phyloP scores from a whole-genome alignment of 2,888 invertebrate genomes.

The Pandemis cinnamomeana region DNA sequence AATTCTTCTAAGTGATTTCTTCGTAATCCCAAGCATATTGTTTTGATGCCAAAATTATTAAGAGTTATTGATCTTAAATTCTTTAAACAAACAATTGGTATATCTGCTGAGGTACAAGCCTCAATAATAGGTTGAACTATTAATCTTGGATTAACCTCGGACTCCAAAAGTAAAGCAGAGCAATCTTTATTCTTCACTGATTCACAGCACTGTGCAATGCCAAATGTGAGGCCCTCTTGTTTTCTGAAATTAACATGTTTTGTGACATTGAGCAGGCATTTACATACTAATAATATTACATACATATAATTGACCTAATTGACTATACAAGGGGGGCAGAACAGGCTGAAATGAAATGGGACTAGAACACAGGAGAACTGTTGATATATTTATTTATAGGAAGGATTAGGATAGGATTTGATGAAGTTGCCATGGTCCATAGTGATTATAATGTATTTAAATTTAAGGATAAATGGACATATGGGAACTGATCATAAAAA shows the following conservation, averaged over 20 bases:
- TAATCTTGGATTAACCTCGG: conserved; percentile 67
- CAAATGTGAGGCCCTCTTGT: conserved; percentile 71
- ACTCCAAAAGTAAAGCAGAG: conserved; percentile 72
- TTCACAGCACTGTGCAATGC: conserved; percentile 66
- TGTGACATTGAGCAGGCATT: too few species aligned
- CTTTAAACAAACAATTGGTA: conserved; percentile 71
- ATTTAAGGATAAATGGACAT: not conserved
- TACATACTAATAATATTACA: too few species aligned
- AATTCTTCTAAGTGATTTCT: conserved; percentile 55
- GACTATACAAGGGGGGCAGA: too few species aligned
- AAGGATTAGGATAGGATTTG: too few species aligned
- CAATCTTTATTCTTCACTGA: conserved; percentile 59
- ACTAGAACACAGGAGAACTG: too few species aligned
- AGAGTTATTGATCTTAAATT: conserved; percentile 60
- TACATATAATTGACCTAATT: too few species aligned
- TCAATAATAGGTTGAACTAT: conserved; percentile 74
- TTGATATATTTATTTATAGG: too few species aligned
- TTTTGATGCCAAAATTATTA: conserved; percentile 70
- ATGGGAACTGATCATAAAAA: not conserved
- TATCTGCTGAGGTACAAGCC: conserved; percentile 56
- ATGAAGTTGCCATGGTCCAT: too few species aligned
- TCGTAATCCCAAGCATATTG: conserved; percentile 73
- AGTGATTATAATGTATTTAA: too few species aligned
- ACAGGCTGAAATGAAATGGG: too few species aligned
- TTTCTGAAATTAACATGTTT: conserved; percentile 59